Conservation (phyloP, 2,888 invertebrate genomes). For the Parapristionchus giblindavisi region DNA sequence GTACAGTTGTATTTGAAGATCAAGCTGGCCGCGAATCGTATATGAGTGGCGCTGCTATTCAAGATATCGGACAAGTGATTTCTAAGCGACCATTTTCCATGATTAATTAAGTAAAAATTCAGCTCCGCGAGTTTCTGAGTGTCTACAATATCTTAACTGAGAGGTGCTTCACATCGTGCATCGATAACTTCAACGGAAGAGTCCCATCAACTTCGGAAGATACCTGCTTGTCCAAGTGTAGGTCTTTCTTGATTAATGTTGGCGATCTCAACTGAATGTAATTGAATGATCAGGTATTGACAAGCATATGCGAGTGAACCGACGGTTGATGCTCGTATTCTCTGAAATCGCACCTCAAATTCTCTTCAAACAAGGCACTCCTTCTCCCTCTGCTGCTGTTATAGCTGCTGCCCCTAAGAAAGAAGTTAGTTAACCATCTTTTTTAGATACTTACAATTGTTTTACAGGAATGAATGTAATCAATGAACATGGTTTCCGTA, state of each 20-base stretch:
- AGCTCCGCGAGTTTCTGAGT: slow-evolving; percentile 66
- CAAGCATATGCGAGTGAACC: slow-evolving; percentile 66
- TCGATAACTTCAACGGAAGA: slow-evolving; percentile 59
- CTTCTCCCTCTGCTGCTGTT: slow-evolving; percentile 47
- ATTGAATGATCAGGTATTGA: slow-evolving; percentile 57
- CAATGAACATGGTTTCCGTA: slow-evolving; percentile 62
- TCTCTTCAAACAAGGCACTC: slow-evolving; percentile 58
- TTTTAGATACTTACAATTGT: not conserved
- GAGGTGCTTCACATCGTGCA: slow-evolving; percentile 62
- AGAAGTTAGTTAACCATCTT: not conserved
- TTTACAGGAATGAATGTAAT: not conserved
- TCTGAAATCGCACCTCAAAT: slow-evolving; percentile 63
- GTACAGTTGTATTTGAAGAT: too few relatives aligned
- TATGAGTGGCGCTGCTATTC: slow-evolving; percentile 20
- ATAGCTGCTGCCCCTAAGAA: slow-evolving; percentile 4
- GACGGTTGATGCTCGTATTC: slow-evolving; percentile 64
- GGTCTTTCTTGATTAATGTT: slow-evolving; percentile 42
- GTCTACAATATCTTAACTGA: slow-evolving; percentile 67
- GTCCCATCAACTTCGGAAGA: slow-evolving; percentile 51
- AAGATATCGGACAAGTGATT: slow-evolving; percentile 19
- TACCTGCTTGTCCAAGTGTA: slow-evolving; percentile 57
- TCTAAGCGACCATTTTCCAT: not conserved
- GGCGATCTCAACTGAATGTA: not conserved
- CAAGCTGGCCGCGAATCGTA: not conserved
- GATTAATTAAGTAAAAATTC: slow-evolving; percentile 29